These are phyloP conservation scores for Phylloscopus trochilus DNA, from an alignment of 2,113 vertebrate species.

Conservation along the genomic window DNA sequence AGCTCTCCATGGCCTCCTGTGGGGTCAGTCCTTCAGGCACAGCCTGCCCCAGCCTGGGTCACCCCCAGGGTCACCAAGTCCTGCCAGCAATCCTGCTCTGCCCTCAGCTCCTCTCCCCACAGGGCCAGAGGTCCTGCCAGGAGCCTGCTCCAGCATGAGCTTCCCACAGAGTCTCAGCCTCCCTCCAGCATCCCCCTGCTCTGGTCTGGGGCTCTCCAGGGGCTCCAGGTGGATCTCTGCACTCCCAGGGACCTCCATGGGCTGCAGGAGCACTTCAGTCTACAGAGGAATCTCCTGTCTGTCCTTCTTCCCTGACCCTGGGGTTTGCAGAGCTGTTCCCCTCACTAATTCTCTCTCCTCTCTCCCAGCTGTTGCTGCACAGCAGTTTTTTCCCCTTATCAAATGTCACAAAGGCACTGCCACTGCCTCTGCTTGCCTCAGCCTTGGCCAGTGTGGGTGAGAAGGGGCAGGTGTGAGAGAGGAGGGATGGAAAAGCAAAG, in stretches of 20 bases:
- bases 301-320: background rate
- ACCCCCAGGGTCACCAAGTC: background rate
- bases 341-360: background rate
- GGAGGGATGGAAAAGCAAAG: background rate
- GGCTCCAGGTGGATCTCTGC: background rate
- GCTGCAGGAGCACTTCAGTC: background rate
- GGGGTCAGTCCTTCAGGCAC: background rate
- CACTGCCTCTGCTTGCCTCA: accelerated
- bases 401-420: background rate
- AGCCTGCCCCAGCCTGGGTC: background rate
- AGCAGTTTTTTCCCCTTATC: background rate
- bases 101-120: background rate
- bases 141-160: background rate
- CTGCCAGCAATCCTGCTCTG: background rate
- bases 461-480: background rate
- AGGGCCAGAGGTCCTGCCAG: background rate
- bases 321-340: background rate
- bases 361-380: background rate
- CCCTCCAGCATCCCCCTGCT: accelerated
- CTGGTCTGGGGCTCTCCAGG: accelerated
- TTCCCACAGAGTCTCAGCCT: background rate
- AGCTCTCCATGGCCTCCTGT: accelerated
- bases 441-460: background rate
- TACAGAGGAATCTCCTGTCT: background rate
- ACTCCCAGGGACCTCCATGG: background rate